These are phyloP conservation scores for Aphodius sticticus DNA, from an alignment of 2,888 invertebrate species.

Conservation along the genomic window DNA sequence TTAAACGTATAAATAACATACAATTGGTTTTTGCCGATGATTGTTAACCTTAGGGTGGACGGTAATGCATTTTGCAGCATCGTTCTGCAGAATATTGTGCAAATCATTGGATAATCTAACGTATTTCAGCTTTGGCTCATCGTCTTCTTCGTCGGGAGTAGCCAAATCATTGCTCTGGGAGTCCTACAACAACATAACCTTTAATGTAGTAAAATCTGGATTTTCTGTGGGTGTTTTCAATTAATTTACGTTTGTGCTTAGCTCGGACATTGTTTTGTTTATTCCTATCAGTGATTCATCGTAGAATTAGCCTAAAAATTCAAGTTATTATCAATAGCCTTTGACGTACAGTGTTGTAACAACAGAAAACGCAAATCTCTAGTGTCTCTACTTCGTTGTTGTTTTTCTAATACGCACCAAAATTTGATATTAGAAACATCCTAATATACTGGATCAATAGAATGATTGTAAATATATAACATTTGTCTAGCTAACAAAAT, in stretches of 20 bases:
- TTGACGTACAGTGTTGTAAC: constrained; percentile 18
- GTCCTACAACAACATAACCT: constrained; percentile 29
- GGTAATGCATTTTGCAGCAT: constrained; percentile 90
- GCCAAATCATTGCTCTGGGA: constrained; percentile 53
- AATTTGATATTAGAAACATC: too few species aligned
- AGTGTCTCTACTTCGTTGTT: neutral
- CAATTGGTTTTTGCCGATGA: neutral
- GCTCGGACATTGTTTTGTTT: constrained; percentile 22
- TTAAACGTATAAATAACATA: constrained; percentile 26
- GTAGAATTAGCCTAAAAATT: neutral
- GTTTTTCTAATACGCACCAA: neutral
- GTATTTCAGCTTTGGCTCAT: constrained; percentile 92
- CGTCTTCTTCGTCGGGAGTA: constrained; percentile 66
- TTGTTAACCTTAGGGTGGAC: constrained; percentile 84
- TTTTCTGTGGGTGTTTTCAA: neutral
- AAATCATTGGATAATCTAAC: constrained; percentile 88
- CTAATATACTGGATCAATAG: too few species aligned
- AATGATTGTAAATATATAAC: neutral
- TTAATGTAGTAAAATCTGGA: neutral
- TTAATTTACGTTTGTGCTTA: constrained; percentile 15
- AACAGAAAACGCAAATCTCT: neutral
- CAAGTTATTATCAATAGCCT: neutral
- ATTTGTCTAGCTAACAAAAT: neutral
- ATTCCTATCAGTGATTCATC: neutral
- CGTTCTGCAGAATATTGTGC: constrained; percentile 81